Base-by-base conservation (phyloP, 92 coral and sea anemone genomes). In the Plumapathes pennacea region DNA sequence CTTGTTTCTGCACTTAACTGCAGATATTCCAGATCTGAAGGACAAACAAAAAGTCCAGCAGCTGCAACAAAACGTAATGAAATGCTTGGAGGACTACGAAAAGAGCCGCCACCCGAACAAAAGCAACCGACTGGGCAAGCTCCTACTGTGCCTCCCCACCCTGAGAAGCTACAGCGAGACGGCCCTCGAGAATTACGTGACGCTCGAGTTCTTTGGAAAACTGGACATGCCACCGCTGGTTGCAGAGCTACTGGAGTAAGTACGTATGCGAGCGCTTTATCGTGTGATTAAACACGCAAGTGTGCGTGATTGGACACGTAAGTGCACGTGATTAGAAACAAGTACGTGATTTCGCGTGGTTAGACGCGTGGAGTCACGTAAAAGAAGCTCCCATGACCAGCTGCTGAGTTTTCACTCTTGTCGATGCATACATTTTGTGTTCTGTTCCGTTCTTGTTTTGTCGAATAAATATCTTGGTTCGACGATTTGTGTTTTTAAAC, bases 191-290 rank as follows among this genome's bases (percentile, higher is more conserved):
- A 94, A 69, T 71, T 94, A 94, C 45, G 83, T 86, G 39, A 84
- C 97, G 2, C 77, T 94, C 31, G 99, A 94, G 66, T 80, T 77
- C 76, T 94, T 94, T 53, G 99, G 99, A 9, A 94, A 89, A 62
- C 76, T 94, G 33, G 96, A 94, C 61, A 81, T 94, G 87, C 99
- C 99, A 10, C 99, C 99, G 5, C 52, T 94, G 47, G 99, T 94
- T 18, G 86, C 85, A 3, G 99, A 94, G 57, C 86, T 94, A 13
- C 58, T 89, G 31, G 84, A 83, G 78, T 82, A 74, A 44, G 26
- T 50, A 30, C 45, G 54, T 27, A 18, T 27, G 30, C 43, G 13
- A 31, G 29, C 30, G 36, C 29, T 44, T 37, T 40, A 2, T 43
- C 20, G 71, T 44, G 41, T 60, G 71, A 38, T 38, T 37, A n/a